Percentiles rank a stretch among this genome's conserved stretches.
Evolutionary conservation across 1,140 invertebrate genomes (phyloP).

Genomic region (Neodiprion fabricii): DNA sequence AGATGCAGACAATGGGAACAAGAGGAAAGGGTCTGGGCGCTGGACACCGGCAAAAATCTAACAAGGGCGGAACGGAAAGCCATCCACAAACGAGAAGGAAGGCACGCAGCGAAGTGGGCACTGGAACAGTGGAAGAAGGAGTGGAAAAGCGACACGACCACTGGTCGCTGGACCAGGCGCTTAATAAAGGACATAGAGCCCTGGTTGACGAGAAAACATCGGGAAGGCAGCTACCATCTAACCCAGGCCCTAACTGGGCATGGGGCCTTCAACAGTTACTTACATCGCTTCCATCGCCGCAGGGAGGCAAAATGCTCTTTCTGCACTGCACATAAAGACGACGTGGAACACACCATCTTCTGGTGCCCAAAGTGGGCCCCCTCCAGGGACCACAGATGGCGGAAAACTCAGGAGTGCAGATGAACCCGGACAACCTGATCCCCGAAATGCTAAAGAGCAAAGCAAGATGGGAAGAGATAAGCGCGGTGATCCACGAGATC

Average conservation of each 20-base stretch:
- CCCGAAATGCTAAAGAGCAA: background rate
- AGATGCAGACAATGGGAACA: background rate
- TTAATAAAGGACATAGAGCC: slow-evolving; percentile 30
- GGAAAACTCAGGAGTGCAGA: background rate
- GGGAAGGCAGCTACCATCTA: slow-evolving; percentile 27
- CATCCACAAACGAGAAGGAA: background rate
- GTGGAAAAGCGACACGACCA: slow-evolving; percentile 20
- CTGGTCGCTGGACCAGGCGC: slow-evolving; percentile 25
- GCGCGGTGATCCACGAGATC: background rate
- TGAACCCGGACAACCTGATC: background rate
- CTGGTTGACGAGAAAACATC: slow-evolving; percentile 28
- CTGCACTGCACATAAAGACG: slow-evolving; percentile 21
- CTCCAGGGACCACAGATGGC: background rate
- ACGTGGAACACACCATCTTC: slow-evolving; percentile 32
- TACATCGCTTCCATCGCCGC: slow-evolving; percentile 20
- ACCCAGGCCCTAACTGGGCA: slow-evolving; percentile 34
- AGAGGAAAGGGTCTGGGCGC: background rate
- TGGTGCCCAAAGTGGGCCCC: slow-evolving; percentile 28
- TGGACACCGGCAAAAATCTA: background rate
- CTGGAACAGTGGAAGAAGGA: slow-evolving; percentile 22
- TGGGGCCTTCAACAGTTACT: slow-evolving; percentile 29
- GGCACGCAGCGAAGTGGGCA: slow-evolving; percentile 2
- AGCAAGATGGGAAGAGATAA: background rate
- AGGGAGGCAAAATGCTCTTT: slow-evolving; percentile 15
- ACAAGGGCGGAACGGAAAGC: background rate